Evolutionary conservation across 2,113 vertebrate genomes (phyloP).

Genomic region (Tauraco erythrolophus): DNA sequence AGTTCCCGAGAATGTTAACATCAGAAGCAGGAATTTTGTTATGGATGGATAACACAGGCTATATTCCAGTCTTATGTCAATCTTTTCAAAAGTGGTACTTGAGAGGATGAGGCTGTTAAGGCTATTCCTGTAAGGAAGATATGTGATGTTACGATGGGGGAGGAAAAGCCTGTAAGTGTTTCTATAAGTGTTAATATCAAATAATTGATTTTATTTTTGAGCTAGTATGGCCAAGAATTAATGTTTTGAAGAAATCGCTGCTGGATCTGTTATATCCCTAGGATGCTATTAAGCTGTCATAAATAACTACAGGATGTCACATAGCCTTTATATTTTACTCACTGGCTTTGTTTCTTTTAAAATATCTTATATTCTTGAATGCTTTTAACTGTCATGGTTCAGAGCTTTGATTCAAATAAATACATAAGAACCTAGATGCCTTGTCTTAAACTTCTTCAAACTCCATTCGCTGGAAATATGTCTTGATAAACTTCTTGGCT

Average conservation of each 20-base stretch:
- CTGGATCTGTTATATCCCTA: not conserved
- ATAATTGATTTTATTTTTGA: not conserved
- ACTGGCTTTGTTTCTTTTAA: not conserved
- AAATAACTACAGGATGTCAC: not conserved
- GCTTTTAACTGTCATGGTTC: not conserved
- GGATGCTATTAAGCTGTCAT: constrained; percentile 2
- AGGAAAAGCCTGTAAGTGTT: not conserved
- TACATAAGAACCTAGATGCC: not conserved
- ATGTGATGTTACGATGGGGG: not conserved
- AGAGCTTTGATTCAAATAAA: not conserved
- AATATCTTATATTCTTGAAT: not conserved
- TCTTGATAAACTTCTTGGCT: not conserved
- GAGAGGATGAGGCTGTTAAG: not conserved
- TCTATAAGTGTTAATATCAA: not conserved
- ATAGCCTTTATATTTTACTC: not conserved
- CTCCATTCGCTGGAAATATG: not conserved
- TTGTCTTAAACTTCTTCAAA: not conserved
- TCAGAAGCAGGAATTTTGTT: not conserved
- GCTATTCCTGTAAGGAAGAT: not conserved
- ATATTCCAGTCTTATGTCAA: not conserved
- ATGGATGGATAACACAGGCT: not conserved
- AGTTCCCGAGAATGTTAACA: not conserved
- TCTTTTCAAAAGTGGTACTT: not conserved
- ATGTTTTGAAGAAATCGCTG: not conserved
- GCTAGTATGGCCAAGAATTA: not conserved